A percentile compares a stretch with the other conserved stretches of the same genome.
Conservation (phyloP, 2,888 invertebrate species). For the Synergus japonicus region DNA sequence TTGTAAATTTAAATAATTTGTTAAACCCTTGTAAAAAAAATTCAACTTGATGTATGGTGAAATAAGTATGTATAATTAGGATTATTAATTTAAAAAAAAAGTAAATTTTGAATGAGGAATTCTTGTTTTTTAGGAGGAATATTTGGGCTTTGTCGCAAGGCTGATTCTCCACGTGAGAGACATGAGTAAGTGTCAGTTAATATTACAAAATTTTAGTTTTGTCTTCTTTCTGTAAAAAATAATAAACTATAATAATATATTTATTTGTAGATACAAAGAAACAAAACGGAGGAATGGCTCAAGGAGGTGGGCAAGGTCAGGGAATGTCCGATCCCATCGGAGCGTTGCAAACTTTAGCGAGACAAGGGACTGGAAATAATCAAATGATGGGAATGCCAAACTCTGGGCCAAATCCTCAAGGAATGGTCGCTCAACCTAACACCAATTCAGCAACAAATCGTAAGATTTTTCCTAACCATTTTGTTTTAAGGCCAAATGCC, state of each 20-base stretch:
- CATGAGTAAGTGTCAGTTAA: conserved; percentile 84
- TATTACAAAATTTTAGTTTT: not conserved
- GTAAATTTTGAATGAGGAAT: not conserved
- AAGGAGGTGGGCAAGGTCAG: conserved; percentile 73
- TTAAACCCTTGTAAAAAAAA: no score
- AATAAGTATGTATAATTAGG: no score
- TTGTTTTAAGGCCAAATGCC: no score
- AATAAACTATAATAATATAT: not conserved
- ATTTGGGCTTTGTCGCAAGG: conserved; percentile 92
- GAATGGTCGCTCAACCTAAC: conserved; percentile 81
- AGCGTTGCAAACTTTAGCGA: conserved; percentile 91
- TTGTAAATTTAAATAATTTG: no score
- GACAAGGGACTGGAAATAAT: conserved; percentile 83
- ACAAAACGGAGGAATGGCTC: conserved; percentile 45
- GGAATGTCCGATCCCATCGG: conserved; percentile 92
- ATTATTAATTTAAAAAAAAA: no score
- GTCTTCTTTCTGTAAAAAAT: not conserved
- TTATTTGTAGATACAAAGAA: conserved; percentile 53
- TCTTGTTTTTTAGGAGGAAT: conserved; percentile 86
- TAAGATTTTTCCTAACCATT: conserved; percentile 58
- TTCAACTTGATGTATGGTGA: no score
- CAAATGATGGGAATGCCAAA: conserved; percentile 81
- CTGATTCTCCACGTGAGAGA: conserved; percentile 94
- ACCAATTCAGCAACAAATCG: conserved; percentile 77
- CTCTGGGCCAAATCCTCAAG: conserved; percentile 80